Evolutionary conservation across 35 echinoderm and acorn worm species (phyloP).

Genomic region (Apostichopus japonicus): DNA sequence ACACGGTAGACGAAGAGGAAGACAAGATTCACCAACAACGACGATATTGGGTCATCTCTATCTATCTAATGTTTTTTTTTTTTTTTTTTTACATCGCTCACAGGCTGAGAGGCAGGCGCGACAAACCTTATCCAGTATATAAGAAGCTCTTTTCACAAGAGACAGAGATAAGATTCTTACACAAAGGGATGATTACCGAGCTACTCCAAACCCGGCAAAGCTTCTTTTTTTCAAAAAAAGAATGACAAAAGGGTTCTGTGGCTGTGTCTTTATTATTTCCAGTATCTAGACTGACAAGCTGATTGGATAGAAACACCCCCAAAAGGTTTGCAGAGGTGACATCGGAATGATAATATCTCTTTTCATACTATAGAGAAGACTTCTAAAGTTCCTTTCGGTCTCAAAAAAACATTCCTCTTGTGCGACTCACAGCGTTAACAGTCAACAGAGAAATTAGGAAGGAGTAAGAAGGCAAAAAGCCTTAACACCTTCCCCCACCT

Average conservation of each 20-base stretch:
- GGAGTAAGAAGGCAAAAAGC: neutral
- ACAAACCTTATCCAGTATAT: neutral
- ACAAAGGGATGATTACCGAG: conserved; percentile 28
- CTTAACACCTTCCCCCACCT: conserved; percentile 41
- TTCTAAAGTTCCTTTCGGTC: neutral
- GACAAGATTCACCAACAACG: neutral
- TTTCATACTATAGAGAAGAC: neutral
- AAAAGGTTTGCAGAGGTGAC: conserved; percentile 49
- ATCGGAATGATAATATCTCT: conserved; percentile 35
- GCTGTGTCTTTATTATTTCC: conserved; percentile 10
- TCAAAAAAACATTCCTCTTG: conserved; percentile 26
- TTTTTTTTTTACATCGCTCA: neutral
- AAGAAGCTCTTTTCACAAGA: conserved; percentile 21
- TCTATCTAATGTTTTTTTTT: conserved; percentile 27
- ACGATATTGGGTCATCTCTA: neutral
- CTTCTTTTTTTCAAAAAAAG: neutral
- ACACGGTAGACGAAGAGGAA: neutral
- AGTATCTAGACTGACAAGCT: conserved; percentile 40
- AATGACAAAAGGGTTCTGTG: conserved; percentile 32
- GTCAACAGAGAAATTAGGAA: conserved; percentile 38
- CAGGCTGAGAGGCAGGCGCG: neutral
- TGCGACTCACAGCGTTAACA: conserved; percentile 35
- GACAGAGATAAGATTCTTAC: neutral
- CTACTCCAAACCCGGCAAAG: neutral
- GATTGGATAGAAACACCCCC: conserved; percentile 45